Percentiles rank a stretch among this genome's conserved stretches.
These are phyloP conservation scores for Balearica regulorum DNA, from an alignment of 2,797 vertebrate species.

Conservation along the genomic window DNA sequence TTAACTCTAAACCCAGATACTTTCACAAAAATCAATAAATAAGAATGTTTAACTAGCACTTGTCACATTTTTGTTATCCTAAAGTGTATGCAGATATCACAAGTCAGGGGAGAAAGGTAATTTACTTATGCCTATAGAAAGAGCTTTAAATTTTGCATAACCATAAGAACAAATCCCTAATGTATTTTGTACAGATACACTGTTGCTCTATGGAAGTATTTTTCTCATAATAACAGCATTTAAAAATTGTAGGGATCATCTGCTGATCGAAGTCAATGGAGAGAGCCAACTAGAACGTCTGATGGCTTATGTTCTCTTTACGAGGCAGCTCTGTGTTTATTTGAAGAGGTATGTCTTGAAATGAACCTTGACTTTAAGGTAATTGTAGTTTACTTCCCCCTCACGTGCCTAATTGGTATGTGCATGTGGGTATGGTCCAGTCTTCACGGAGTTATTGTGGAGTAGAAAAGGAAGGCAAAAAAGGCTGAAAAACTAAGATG, in stretches of 20 bases:
- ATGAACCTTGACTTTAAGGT: background rate
- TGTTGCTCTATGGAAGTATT: background rate
- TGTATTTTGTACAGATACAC: background rate
- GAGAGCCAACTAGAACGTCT: conserved; percentile 88
- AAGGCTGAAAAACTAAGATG: background rate
- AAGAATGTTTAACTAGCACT: background rate
- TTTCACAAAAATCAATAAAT: background rate
- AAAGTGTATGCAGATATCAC: background rate
- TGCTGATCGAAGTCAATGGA: conserved; percentile 94
- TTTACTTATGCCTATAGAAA: background rate
- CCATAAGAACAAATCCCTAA: background rate
- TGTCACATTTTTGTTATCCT: background rate
- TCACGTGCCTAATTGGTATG: background rate
- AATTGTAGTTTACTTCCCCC: background rate
- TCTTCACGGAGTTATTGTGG: background rate
- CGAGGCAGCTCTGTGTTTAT: conserved; percentile 92
- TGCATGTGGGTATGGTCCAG: background rate
- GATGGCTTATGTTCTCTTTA: conserved; percentile 95
- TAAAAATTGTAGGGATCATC: conserved; percentile 86
- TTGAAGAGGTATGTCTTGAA: conserved; percentile 85
- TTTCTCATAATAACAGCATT: background rate
- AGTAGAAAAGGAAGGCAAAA: background rate
- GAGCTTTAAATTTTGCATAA: background rate
- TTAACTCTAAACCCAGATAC: background rate
- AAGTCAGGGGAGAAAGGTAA: background rate